Percentiles rank a stretch among this genome's conserved stretches.
Evolutionary conservation across 2,888 invertebrate genomes (phyloP).

Genomic region (Xylocampa areola): DNA sequence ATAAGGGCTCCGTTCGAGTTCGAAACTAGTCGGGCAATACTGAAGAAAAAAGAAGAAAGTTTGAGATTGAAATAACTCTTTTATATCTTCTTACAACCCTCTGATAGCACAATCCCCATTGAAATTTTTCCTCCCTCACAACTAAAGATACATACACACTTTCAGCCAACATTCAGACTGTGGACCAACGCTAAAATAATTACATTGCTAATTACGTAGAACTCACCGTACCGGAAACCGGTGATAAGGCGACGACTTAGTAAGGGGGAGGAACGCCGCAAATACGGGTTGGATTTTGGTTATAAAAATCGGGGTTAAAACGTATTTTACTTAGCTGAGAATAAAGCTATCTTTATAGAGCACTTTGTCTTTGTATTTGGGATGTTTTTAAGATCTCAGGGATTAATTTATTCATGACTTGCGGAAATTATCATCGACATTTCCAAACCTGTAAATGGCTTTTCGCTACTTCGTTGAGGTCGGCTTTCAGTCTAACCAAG

Average conservation of each 20-base stretch:
- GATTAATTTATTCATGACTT: neutral
- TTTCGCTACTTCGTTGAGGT: too few relatives aligned
- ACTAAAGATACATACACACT: slow-evolving; percentile 38
- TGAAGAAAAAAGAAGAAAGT: too few relatives aligned
- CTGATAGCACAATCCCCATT: slow-evolving; percentile 9
- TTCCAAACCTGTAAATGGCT: too few relatives aligned
- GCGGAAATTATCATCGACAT: too few relatives aligned
- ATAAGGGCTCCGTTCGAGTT: too few relatives aligned
- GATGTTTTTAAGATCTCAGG: slow-evolving; percentile 1
- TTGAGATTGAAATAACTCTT: too few relatives aligned
- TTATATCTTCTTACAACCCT: slow-evolving; percentile 10
- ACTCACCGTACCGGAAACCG: slow-evolving; percentile 65
- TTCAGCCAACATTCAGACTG: slow-evolving; percentile 47
- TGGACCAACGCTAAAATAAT: slow-evolving; percentile 62
- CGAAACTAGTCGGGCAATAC: too few relatives aligned
- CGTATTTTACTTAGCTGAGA: slow-evolving; percentile 38
- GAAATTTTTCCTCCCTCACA: slow-evolving; percentile 14
- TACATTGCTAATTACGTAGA: slow-evolving; percentile 65
- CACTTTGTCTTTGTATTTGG: neutral
- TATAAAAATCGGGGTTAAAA: slow-evolving; percentile 35
- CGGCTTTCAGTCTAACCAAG: too few relatives aligned
- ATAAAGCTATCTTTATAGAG: slow-evolving; percentile 40
- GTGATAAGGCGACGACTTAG: slow-evolving; percentile 61
- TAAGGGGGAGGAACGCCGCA: slow-evolving; percentile 30
- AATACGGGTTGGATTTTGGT: slow-evolving; percentile 41